Evolutionary conservation across 2,888 invertebrate genomes (phyloP).

Genomic region (Sphaerophoria taeniata): DNA sequence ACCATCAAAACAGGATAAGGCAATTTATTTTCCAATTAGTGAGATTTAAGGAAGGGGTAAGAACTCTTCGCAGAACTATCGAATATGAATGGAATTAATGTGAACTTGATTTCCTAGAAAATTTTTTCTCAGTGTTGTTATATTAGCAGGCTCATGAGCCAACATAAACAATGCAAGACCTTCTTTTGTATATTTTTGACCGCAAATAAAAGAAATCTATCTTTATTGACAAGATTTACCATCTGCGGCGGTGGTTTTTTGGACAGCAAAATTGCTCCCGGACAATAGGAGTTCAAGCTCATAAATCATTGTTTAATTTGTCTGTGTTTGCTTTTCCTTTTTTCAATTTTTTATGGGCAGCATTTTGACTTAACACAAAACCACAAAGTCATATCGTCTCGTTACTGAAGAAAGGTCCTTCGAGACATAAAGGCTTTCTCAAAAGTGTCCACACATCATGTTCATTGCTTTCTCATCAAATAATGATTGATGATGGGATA

Average conservation of each 20-base stretch:
- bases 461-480: slow-evolving; percentile 37
- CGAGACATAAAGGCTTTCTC: too few relatives aligned
- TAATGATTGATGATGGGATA: slow-evolving; percentile 56
- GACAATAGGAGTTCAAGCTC: slow-evolving; percentile 48
- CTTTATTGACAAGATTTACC: too few relatives aligned
- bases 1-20: too few relatives aligned
- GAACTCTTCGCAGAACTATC: too few relatives aligned
- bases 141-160: slow-evolving; percentile 21
- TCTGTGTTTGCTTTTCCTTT: slow-evolving; percentile 17
- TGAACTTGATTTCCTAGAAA: too few relatives aligned
- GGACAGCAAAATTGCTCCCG: slow-evolving; percentile 34
- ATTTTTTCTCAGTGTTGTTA: not conserved
- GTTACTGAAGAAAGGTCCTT: too few relatives aligned
- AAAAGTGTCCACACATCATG: too few relatives aligned
- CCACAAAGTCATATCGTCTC: too few relatives aligned
- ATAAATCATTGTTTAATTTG: slow-evolving; percentile 64
- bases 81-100: too few relatives aligned
- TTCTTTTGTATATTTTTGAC: slow-evolving; percentile 22
- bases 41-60: not conserved
- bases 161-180: slow-evolving; percentile 8
- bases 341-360: slow-evolving; percentile 3
- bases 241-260: slow-evolving; percentile 48
- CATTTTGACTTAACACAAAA: too few relatives aligned
- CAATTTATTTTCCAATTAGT: not conserved
- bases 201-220: slow-evolving; percentile 38